Conservation (phyloP, 2,113 vertebrate genomes). For the Mixornis gularis region DNA sequence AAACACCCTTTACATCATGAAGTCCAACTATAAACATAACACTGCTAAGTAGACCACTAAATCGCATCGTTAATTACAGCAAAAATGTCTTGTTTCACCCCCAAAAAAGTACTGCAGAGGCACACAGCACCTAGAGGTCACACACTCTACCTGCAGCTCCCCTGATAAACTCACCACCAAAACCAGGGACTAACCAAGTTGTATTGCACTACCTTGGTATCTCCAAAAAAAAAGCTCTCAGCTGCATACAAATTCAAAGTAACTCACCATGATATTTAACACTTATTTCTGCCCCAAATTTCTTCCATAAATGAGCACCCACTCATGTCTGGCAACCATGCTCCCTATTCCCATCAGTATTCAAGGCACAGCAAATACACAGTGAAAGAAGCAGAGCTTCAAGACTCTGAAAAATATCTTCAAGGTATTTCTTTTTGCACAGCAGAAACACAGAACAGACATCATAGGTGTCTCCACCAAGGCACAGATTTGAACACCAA, state of each 20-base stretch:
- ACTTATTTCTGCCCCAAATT: not conserved
- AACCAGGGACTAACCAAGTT: not conserved
- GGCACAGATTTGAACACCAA: not conserved
- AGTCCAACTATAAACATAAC: not conserved
- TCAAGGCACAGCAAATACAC: not conserved
- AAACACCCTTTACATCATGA: not conserved
- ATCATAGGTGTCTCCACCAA: not conserved
- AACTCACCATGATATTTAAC: not conserved
- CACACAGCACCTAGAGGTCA: not conserved
- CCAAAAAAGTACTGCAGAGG: not conserved
- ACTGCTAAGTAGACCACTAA: not conserved
- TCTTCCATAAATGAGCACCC: not conserved
- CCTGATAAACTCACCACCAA: not conserved
- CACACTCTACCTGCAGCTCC: not conserved
- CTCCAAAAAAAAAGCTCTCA: not conserved
- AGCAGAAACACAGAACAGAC: not conserved
- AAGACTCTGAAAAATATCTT: not conserved
- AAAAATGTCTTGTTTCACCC: not conserved
- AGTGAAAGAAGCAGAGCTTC: not conserved
- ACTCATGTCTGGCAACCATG: not conserved
- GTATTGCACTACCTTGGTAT: not conserved
- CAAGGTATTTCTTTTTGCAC: not conserved
- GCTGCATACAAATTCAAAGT: not conserved
- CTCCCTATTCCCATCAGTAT: not conserved
- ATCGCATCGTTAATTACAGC: fast-evolving